Conservation (phyloP, 2,888 invertebrate genomes). For the Stomorhina lunata region DNA sequence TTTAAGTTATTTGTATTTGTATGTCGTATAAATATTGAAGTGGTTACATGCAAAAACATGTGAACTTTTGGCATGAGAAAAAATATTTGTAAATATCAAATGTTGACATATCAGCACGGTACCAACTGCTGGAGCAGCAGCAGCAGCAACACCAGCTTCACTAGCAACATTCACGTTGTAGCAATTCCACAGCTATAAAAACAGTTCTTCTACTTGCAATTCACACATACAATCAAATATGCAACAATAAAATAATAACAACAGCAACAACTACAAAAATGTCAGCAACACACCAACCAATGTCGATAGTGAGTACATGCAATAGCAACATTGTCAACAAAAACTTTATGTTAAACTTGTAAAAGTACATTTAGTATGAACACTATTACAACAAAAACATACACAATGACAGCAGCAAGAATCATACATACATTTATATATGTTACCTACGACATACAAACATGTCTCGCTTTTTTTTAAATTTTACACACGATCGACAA, state of each 20-base stretch:
- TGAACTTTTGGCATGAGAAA: conserved; percentile 57
- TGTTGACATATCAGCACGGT: conserved; percentile 59
- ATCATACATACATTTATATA: no score
- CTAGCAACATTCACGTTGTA: conserved; percentile 23
- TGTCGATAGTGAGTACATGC: neutral
- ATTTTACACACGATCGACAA: conserved; percentile 56
- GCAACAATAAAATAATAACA: conserved; percentile 27
- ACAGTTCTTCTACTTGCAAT: neutral
- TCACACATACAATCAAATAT: neutral
- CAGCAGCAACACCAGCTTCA: conserved; percentile 26
- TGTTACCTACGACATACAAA: conserved; percentile 16
- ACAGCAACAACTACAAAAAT: neutral
- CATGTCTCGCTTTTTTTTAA: conserved; percentile 27
- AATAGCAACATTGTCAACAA: neutral
- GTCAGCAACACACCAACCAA: neutral
- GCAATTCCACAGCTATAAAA: neutral
- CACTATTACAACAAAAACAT: neutral
- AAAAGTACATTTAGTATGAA: neutral
- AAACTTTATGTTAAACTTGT: neutral
- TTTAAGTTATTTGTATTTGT: conserved; percentile 46
- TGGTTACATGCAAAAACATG: conserved; percentile 57
- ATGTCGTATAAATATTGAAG: conserved; percentile 55
- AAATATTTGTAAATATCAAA: conserved; percentile 62
- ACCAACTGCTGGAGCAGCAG: neutral
- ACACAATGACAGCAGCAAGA: conserved; percentile 17